phyloP scores from a whole-genome alignment of 2,797 vertebrate species.

The Thamnophis elegans region DNA sequence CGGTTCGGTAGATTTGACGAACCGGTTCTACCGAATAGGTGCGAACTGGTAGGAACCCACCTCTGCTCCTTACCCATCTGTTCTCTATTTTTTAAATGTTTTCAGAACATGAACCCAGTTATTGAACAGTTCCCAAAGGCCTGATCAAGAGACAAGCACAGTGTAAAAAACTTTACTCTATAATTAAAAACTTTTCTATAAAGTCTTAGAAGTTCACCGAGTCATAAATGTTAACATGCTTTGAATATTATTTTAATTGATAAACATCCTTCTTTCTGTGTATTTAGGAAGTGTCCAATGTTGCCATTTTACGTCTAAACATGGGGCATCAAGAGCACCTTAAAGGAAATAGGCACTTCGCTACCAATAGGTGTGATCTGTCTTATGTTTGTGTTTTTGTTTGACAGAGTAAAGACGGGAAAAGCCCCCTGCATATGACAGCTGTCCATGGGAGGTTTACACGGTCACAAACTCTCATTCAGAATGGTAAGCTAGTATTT shows the following conservation, averaged over 20 bases:
- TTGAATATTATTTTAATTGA: neutral
- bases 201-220: neutral
- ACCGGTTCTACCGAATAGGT: no score
- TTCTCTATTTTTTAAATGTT: neutral
- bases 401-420: conserved; percentile 91
- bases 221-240: neutral
- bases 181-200: no score
- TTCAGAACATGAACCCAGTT: neutral
- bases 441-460: conserved; percentile 95
- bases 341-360: neutral
- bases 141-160: neutral
- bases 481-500: conserved; percentile 82
- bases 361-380: neutral
- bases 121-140: neutral
- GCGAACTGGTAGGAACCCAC: no score
- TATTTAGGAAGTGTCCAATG: neutral
- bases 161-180: neutral
- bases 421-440: conserved; percentile 96
- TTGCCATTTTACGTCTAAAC: neutral
- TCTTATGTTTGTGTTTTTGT: conserved; percentile 22
- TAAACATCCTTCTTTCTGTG: neutral
- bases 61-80: no score
- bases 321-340: neutral
- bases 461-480: conserved; percentile 93
- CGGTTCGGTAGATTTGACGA: no score